Evolutionary conservation across 2,888 invertebrate genomes (phyloP).

Genomic region (Chrysopilus asiliformis): DNA sequence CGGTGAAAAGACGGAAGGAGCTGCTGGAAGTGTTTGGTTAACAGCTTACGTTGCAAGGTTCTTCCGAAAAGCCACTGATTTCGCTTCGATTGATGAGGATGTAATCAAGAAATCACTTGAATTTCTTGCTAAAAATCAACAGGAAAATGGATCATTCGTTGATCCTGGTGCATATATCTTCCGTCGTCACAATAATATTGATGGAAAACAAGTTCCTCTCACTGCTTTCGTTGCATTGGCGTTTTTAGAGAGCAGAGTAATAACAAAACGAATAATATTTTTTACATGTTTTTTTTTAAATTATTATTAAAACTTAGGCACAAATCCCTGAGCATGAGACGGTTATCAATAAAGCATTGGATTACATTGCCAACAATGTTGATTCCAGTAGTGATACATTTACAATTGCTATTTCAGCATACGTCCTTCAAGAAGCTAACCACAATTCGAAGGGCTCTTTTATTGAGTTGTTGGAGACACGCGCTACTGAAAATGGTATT

Average conservation of each 20-base stretch:
- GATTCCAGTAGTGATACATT: slow-evolving; percentile 54
- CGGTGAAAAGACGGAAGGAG: slow-evolving; percentile 58
- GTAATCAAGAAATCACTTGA: slow-evolving; percentile 52
- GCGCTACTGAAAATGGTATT: slow-evolving; percentile 38
- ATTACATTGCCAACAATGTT: slow-evolving; percentile 55
- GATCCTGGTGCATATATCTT: slow-evolving; percentile 47
- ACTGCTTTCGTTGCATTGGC: slow-evolving; percentile 67
- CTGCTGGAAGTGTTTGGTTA: slow-evolving; percentile 59
- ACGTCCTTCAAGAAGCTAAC: slow-evolving; percentile 60
- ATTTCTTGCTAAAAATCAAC: slow-evolving; percentile 55
- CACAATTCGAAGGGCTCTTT: slow-evolving; percentile 56
- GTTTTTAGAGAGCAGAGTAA: slow-evolving; percentile 52
- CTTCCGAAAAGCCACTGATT: slow-evolving; percentile 56
- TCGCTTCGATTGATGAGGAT: slow-evolving; percentile 55
- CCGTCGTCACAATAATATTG: not conserved
- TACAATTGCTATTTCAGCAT: slow-evolving; percentile 59
- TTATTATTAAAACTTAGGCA: slow-evolving; percentile 1
- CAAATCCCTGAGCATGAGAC: slow-evolving; percentile 41
- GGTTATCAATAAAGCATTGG: slow-evolving; percentile 59
- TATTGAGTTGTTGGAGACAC: slow-evolving; percentile 43
- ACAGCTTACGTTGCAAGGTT: slow-evolving; percentile 74
- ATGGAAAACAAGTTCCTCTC: slow-evolving; percentile 52
- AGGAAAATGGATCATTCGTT: slow-evolving; percentile 60
- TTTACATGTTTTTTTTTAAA: too few species aligned
- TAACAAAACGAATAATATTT: too few species aligned